Base-by-base conservation (phyloP, 2,888 invertebrate genomes). In the Mythimna albipuncta region DNA sequence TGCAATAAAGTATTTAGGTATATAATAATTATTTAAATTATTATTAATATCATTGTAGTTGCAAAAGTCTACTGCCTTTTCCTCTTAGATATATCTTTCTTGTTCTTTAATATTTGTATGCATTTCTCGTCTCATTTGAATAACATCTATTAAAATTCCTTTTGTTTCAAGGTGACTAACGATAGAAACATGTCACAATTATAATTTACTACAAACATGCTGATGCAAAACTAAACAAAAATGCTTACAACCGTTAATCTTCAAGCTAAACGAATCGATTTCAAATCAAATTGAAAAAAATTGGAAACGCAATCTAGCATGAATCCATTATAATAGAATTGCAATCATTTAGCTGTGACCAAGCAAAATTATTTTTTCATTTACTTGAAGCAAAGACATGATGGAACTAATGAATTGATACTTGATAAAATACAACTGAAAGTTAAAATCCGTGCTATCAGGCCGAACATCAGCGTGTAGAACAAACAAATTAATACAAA, bases 211-310 rank as follows among this genome's bases (percentile, higher is more conserved):
- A 55, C 78, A 81, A 79, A 75, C 62, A 78, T 67, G 66, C 64
- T 64, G 75, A 78, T 68, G 71, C 79, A 79, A 79, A 83, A 75
- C 75, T 62, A 72, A 69, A 79, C 69, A 77, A 69, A 75, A 81
- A 68, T 76, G 47, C 75, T 73, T 76, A 73, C 50, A 77, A 77
- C 75, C 66, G 77, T 75, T 82, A 82, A 78, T 75, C 64, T 84
- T 67, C 69, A 69, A 75, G 74, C 82, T 64, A 73, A 84, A 81
- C 84, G 82, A 84, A 84, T 84, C 79, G 64, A 84, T 84, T 84
- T 74, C 44, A 78, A 82, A 81, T 78, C 61, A 81, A 84, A 84
- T 84, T 83, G 76, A 79, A 72, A 75, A 77, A 82, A 82, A 78
- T 84, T 84, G 69, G 73, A 81, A 78, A 81, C 82, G 80, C 78